phyloP scores from a whole-genome alignment of 2,797 vertebrate genomes.

The Gymnothorax javanicus region DNA sequence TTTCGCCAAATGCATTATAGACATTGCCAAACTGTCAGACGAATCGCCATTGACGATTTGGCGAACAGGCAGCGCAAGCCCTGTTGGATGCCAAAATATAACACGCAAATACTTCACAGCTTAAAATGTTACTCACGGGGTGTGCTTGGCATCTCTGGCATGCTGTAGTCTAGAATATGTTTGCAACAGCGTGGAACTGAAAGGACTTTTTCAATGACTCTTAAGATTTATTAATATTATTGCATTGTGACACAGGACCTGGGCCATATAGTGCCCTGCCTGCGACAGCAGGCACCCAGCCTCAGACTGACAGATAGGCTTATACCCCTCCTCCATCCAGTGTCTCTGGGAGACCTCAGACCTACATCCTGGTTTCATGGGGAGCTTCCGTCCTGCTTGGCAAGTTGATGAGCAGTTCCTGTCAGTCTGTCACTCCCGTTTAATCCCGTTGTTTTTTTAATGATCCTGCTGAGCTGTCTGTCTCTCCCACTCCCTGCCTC shows the following conservation, averaged over 20 bases:
- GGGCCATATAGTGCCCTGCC: not conserved
- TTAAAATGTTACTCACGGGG: not conserved
- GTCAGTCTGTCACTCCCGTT: constrained; percentile 19
- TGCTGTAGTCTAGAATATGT: not conserved
- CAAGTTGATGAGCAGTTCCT: not conserved
- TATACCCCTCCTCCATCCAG: not conserved
- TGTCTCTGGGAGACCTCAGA: not conserved
- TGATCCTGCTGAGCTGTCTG: not conserved
- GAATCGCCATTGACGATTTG: no score
- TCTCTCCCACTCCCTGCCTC: not conserved
- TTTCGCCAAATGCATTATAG: no score
- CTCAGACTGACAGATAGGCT: not conserved
- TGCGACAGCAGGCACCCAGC: not conserved
- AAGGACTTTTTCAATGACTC: not conserved
- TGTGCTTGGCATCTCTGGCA: not conserved
- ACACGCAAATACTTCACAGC: not conserved
- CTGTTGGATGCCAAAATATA: no score
- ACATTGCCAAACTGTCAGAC: no score
- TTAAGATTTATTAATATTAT: no score
- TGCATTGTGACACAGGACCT: not conserved
- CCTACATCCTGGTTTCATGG: not conserved
- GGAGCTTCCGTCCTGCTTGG: constrained; percentile 1
- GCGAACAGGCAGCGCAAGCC: no score
- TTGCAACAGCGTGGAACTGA: not conserved
- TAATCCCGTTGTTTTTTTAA: not conserved